phyloP scores from a whole-genome alignment of 2,113 vertebrate genomes.

The Daboia siamensis region DNA sequence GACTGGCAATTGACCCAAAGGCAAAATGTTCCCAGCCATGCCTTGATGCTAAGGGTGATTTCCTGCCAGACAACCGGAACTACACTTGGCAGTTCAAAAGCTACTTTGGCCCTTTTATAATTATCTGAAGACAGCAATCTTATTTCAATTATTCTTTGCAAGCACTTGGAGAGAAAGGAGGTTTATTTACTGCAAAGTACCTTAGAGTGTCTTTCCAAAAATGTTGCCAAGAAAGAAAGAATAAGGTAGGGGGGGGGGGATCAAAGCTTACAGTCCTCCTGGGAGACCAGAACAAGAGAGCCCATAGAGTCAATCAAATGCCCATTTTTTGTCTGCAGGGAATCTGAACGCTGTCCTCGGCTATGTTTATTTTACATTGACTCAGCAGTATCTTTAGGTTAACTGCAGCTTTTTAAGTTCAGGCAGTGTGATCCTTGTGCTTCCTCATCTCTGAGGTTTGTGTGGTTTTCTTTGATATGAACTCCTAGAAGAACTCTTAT shows the following conservation, averaged over 20 bases:
- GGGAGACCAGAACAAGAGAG: slow-evolving; percentile 15
- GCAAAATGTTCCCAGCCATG: not conserved
- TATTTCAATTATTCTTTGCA: slow-evolving; percentile 22
- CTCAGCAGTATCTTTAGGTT: slow-evolving; percentile 76
- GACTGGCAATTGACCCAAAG: not conserved
- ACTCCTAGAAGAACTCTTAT: not conserved
- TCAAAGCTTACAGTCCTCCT: slow-evolving; percentile 65
- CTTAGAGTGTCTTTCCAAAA: slow-evolving; percentile 57
- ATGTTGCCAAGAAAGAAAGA: slow-evolving; percentile 70
- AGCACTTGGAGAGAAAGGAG: not conserved
- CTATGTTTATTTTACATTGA: slow-evolving; percentile 79
- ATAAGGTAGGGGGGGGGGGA: not conserved
- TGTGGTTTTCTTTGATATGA: not conserved
- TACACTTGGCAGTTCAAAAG: not conserved
- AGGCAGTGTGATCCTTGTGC: slow-evolving; percentile 70
- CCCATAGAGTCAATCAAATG: slow-evolving; percentile 14
- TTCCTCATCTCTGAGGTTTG: slow-evolving; percentile 10
- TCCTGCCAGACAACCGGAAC: not conserved
- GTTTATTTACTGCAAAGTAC: slow-evolving; percentile 31
- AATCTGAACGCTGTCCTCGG: slow-evolving; percentile 64
- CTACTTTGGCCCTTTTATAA: not conserved
- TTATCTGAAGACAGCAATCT: not conserved
- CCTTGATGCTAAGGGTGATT: not conserved
- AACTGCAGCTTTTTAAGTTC: slow-evolving; percentile 76
- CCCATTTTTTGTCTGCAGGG: slow-evolving; percentile 42